Evolutionary conservation across 2,888 invertebrate species (phyloP).

Genomic region (Nebria brevicollis): DNA sequence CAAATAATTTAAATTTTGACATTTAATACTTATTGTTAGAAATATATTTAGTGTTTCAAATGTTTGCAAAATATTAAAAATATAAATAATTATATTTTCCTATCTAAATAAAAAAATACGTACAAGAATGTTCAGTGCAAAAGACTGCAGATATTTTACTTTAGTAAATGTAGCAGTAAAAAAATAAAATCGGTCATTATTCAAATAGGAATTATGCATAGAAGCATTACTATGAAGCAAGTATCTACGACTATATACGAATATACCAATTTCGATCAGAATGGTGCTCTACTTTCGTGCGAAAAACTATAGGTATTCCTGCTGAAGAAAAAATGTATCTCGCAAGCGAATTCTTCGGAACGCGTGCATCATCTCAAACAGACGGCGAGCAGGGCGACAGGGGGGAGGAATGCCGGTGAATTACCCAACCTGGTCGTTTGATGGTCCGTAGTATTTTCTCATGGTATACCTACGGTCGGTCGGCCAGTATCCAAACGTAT

Average conservation of each 20-base stretch:
- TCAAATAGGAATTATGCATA: neutral
- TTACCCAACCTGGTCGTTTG: slow-evolving; percentile 27
- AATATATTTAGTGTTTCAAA: too few species aligned
- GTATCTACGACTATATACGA: neutral
- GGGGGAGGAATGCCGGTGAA: neutral
- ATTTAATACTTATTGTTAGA: too few species aligned
- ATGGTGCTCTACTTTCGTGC: neutral
- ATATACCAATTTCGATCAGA: neutral
- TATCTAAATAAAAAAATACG: too few species aligned
- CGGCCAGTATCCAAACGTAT: neutral
- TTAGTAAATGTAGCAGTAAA: neutral
- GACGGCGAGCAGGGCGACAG: neutral
- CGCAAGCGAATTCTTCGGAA: neutral
- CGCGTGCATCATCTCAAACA: neutral
- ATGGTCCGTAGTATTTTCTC: slow-evolving; percentile 56
- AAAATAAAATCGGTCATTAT: neutral
- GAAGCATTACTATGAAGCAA: neutral
- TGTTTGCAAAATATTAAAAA: too few species aligned
- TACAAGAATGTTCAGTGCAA: neutral
- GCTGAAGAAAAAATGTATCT: neutral
- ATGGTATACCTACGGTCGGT: slow-evolving; percentile 51
- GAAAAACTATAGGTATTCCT: neutral
- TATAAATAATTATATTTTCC: too few species aligned
- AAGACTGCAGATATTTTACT: neutral
- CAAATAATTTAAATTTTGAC: too few species aligned